Base-by-base conservation (phyloP, 2,888 invertebrate species). In the Hirudinaria manillensis region DNA sequence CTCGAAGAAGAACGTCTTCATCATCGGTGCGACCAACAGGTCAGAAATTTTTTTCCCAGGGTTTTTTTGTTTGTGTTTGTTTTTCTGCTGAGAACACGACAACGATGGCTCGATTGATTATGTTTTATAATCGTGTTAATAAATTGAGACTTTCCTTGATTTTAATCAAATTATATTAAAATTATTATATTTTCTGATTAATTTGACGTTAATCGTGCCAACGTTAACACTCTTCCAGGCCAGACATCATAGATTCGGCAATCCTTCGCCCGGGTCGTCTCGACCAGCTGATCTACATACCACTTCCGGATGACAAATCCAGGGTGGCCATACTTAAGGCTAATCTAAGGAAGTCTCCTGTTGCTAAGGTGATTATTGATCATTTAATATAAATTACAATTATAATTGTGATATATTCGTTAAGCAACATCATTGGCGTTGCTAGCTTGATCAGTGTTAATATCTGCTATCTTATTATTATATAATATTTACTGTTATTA, bases 231-330 rank as follows among this genome's bases (percentile, higher is more conserved):
- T n/a, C n/a, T 29, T 24, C n/a, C 68, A 84, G 87, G 78, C 88
- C 90, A 80, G 99, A 99, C 86, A 99, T 99, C 83, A 99, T 99
- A 86, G 99, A 99, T 89, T 94, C 98, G 76, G 99, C 99, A 76
- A 98, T 99, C 85, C 89, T 99, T 80, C 91, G 99, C 85, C 99
- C 99, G 34, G 99, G 99, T 32, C 93, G 99, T 84, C 89, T 99
- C 77, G 99, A 99, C 89, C 99, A 99, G 87, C 89, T 99, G 80
- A 99, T 99, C 87, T 99, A 99, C 89, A 99, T 99, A 89, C 99
- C 99, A 83, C 88, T 99, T 86, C 99, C 99, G 36, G 99, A 99
- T 87, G 98, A 98, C 83, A 94, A 94, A 86, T 98, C 98, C 0
- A 91, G 99, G 81, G 92, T 95, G 86, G 91, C 93, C 78, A 98